A percentile compares a stretch with the other conserved stretches of the same genome.
Conservation (phyloP, 2,888 invertebrate species). For the Clunio marinus region DNA sequence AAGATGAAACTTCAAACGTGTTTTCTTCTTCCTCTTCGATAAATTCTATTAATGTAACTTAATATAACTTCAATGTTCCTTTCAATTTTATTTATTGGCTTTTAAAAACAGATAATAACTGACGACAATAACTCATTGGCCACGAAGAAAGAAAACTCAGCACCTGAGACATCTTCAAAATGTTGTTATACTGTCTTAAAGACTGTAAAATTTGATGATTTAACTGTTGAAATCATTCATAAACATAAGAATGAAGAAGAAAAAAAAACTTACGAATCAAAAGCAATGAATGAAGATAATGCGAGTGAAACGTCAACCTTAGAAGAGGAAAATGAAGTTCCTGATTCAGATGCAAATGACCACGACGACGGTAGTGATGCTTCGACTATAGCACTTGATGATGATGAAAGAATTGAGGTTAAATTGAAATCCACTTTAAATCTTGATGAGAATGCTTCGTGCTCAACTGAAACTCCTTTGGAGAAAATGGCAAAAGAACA, state of each 20-base stretch:
- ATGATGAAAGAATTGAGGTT: background rate
- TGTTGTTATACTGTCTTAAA: background rate
- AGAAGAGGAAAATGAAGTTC: background rate
- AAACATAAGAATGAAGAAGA: background rate
- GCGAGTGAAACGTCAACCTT: too few species aligned
- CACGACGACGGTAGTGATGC: background rate
- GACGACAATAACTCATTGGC: too few species aligned
- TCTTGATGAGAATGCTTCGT: background rate
- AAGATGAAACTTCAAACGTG: too few species aligned
- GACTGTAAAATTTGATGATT: background rate
- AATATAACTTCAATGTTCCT: too few species aligned
- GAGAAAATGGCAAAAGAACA: background rate
- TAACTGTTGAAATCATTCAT: background rate
- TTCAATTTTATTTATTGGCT: too few species aligned
- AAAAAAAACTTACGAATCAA: background rate
- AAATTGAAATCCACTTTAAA: background rate
- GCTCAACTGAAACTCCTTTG: background rate
- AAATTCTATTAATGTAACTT: too few species aligned
- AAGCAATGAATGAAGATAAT: too few species aligned
- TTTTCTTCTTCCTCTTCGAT: too few species aligned
- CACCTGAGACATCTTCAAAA: too few species aligned
- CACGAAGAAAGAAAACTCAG: too few species aligned
- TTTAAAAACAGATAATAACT: too few species aligned
- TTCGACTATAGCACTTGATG: background rate
- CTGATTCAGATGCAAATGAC: background rate